Percentiles rank a stretch among this genome's conserved stretches.
Conservation (phyloP, 2,888 invertebrate genomes). For the Drosophila aldrichi region DNA sequence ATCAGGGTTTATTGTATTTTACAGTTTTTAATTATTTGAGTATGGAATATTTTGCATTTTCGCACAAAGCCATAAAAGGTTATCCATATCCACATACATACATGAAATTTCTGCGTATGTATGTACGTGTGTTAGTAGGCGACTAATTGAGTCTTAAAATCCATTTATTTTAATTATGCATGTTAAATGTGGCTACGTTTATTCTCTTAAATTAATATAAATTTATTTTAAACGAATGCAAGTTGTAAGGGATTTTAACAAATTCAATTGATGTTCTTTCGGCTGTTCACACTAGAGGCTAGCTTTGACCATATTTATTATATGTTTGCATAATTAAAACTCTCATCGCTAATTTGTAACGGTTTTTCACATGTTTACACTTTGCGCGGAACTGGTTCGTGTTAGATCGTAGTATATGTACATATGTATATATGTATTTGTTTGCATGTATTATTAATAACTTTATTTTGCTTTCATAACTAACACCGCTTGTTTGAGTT, state of each 20-base stretch:
- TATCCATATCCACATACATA: background rate
- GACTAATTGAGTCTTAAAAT: conserved; percentile 39
- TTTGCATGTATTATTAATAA: background rate
- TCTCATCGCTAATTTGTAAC: conserved; percentile 17
- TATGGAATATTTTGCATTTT: conserved; percentile 11
- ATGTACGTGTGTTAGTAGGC: background rate
- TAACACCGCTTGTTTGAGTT: background rate
- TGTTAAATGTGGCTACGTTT: conserved; percentile 5
- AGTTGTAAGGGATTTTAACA: background rate
- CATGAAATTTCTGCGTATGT: background rate
- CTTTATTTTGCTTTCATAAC: background rate
- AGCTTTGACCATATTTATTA: background rate
- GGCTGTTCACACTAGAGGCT: background rate
- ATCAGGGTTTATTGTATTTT: conserved; percentile 12
- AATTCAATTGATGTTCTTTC: conserved; percentile 1
- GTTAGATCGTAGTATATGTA: conserved; percentile 4
- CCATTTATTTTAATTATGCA: conserved; percentile 53
- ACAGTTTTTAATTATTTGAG: conserved; percentile 35
- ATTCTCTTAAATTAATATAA: conserved; percentile 36
- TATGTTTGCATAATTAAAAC: conserved; percentile 1
- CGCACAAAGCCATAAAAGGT: background rate
- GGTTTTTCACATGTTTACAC: conserved; percentile 3
- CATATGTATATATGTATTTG: too few species aligned
- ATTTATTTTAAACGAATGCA: conserved; percentile 41
- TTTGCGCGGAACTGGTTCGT: conserved; percentile 12